phyloP scores from a whole-genome alignment of 2,113 vertebrate genomes.

The Nannobrachium achirus region DNA sequence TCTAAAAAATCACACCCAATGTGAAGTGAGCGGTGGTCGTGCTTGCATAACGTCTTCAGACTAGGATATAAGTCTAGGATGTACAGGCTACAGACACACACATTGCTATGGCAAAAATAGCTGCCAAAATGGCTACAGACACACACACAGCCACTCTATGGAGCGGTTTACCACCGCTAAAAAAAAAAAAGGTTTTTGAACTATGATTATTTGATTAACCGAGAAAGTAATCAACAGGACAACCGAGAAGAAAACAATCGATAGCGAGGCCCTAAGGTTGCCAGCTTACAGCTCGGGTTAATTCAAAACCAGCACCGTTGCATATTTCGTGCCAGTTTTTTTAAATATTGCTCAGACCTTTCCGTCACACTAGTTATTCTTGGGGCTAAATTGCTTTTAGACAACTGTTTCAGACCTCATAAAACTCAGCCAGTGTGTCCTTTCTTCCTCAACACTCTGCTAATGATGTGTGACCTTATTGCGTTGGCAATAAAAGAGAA shows the following conservation, averaged over 20 bases:
- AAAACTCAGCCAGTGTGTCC: slow-evolving; percentile 9
- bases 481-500: slow-evolving; percentile 4
- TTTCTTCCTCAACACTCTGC: slow-evolving; percentile 7
- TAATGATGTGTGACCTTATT: slow-evolving; percentile 5
- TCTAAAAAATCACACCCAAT: no score
- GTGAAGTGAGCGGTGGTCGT: no score
- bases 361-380: slow-evolving; percentile 20
- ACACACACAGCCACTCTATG: no score
- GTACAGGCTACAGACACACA: no score
- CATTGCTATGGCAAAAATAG: no score
- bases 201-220: no score
- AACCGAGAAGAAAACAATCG: neutral
- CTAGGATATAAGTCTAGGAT: no score
- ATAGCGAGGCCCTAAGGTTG: neutral
- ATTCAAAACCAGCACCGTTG: neutral
- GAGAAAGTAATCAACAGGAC: no score
- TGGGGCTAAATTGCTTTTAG: slow-evolving; percentile 18
- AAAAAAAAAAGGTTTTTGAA: no score
- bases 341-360: slow-evolving; percentile 4
- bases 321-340: neutral
- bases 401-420: neutral
- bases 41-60: no score
- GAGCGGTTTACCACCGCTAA: no score
- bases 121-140: no score
- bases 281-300: neutral